Conservation (phyloP, 2,113 vertebrate genomes). For the Poeciliopsis turrubarensis region DNA sequence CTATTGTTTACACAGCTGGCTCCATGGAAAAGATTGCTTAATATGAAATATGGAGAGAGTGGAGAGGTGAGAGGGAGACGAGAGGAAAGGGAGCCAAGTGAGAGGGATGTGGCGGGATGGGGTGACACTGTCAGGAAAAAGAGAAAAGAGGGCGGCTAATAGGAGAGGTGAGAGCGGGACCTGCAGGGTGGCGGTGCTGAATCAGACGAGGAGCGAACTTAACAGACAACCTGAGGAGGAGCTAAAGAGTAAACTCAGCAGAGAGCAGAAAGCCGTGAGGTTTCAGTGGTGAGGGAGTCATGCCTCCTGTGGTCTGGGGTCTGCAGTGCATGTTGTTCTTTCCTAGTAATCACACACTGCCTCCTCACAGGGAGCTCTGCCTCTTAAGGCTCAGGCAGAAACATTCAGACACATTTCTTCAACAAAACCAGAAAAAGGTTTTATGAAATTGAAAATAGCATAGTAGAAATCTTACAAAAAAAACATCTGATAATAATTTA, state of each 20-base stretch:
- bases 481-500: too few species aligned
- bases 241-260: slow-evolving; percentile 40
- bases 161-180: not conserved
- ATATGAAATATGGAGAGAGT: slow-evolving; percentile 81
- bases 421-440: not conserved
- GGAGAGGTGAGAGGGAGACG: slow-evolving; percentile 61
- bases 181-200: not conserved
- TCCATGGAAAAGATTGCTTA: slow-evolving; percentile 79
- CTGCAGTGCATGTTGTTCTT: slow-evolving; percentile 63
- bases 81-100: slow-evolving; percentile 52
- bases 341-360: slow-evolving; percentile 49
- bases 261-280: slow-evolving; percentile 55
- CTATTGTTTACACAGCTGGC: slow-evolving; percentile 83
- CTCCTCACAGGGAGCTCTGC: slow-evolving; percentile 24
- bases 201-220: slow-evolving; percentile 10
- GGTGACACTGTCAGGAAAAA: slow-evolving; percentile 22
- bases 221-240: slow-evolving; percentile 15
- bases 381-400: slow-evolving; percentile 13
- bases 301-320: slow-evolving; percentile 67
- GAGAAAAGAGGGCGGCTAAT: slow-evolving; percentile 12
- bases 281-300: slow-evolving; percentile 57
- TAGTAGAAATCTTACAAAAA: not conserved
- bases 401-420: not conserved
- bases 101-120: slow-evolving; percentile 34
- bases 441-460: not conserved